phyloP scores from a whole-genome alignment of 2,797 vertebrate genomes.

The Brotula barbata region DNA sequence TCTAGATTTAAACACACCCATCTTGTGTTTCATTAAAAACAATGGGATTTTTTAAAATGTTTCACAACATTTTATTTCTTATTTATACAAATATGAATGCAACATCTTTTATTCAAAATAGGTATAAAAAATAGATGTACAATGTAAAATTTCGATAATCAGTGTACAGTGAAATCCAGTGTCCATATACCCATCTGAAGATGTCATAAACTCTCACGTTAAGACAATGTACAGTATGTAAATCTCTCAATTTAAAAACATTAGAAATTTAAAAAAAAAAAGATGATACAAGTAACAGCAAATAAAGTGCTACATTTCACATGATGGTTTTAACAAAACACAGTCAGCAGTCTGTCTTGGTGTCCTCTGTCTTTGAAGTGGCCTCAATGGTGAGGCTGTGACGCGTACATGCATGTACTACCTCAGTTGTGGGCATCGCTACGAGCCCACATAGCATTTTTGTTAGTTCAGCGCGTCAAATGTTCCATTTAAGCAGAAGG shows the following conservation, averaged over 20 bases:
- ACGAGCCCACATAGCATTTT: slow-evolving; percentile 34
- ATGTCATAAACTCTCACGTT: neutral
- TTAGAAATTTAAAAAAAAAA: neutral
- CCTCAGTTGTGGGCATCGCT: slow-evolving; percentile 29
- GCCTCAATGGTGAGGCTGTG: neutral
- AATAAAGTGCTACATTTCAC: slow-evolving; percentile 47
- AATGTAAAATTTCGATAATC: slow-evolving; percentile 20
- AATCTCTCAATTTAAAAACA: too few species aligned
- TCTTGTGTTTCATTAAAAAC: too few species aligned
- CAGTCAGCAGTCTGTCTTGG: slow-evolving; percentile 3
- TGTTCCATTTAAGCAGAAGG: slow-evolving; percentile 42
- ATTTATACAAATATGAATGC: too few species aligned
- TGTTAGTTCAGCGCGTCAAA: slow-evolving; percentile 17
- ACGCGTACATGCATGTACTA: slow-evolving; percentile 33
- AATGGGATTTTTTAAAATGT: too few species aligned
- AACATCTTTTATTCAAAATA: too few species aligned
- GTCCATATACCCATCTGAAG: neutral
- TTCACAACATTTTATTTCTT: too few species aligned
- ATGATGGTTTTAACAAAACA: neutral
- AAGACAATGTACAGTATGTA: too few species aligned
- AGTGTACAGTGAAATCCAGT: slow-evolving; percentile 7
- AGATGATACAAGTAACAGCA: neutral
- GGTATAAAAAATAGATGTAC: slow-evolving; percentile 2
- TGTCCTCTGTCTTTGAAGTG: slow-evolving; percentile 13
- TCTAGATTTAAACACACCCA: too few species aligned